phyloP scores from a whole-genome alignment of 2,113 vertebrate genomes.

The Blennius ocellaris region DNA sequence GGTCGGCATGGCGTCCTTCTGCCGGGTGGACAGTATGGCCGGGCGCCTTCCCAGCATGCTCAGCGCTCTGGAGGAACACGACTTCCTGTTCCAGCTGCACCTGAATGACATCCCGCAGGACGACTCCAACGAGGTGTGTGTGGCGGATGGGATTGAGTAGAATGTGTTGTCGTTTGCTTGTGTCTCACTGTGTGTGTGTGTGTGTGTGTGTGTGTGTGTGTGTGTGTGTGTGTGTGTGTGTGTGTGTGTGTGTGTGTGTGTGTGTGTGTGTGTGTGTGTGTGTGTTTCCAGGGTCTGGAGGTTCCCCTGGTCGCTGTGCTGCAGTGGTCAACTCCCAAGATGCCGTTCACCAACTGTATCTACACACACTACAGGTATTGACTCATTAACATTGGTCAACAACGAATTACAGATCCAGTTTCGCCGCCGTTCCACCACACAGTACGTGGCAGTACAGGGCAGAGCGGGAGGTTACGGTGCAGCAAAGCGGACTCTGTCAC shows the following conservation, averaged over 20 bases:
- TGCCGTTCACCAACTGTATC: slow-evolving; percentile 93
- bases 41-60: slow-evolving; percentile 86
- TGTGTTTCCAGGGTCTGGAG: slow-evolving; percentile 87
- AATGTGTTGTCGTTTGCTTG: too few relatives aligned
- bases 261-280: background rate
- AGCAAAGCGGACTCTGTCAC: too few relatives aligned
- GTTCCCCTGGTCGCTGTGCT: slow-evolving; percentile 92
- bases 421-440: too few relatives aligned
- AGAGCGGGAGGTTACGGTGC: too few relatives aligned
- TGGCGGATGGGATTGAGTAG: too few relatives aligned
- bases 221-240: background rate
- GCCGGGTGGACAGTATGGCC: slow-evolving; percentile 81
- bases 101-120: slow-evolving; percentile 84
- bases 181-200: background rate
- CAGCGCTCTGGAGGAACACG: slow-evolving; percentile 90
- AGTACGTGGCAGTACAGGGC: too few relatives aligned
- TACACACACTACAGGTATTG: slow-evolving; percentile 90
- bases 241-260: background rate
- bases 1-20: slow-evolving; percentile 90
- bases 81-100: slow-evolving; percentile 92
- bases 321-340: slow-evolving; percentile 93
- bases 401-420: too few relatives aligned
- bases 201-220: too few relatives aligned
- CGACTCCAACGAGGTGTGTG: slow-evolving; percentile 87
- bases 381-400: too few relatives aligned